Evolutionary conservation across 2,113 vertebrate species (phyloP).

Genomic region (Brachypodius melanocephalos): DNA sequence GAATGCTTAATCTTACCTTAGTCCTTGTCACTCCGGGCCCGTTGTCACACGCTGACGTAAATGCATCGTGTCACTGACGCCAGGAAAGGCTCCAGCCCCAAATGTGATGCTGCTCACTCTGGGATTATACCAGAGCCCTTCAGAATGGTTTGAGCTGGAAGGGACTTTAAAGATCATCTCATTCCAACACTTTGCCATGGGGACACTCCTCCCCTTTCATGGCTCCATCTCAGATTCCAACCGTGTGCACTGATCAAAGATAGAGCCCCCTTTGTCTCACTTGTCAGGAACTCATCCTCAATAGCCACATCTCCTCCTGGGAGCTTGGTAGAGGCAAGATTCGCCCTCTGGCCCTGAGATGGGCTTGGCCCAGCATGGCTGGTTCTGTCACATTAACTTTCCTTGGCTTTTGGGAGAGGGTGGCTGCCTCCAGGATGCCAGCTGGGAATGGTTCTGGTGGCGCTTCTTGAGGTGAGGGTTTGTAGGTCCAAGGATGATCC

Average conservation of each 20-base stretch:
- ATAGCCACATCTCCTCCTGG: not conserved
- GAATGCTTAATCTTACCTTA: not conserved
- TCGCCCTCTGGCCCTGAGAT: not conserved
- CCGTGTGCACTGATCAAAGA: fast-evolving
- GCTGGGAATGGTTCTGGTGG: not conserved
- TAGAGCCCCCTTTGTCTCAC: not conserved
- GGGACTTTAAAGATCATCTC: not conserved
- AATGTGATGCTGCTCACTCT: not conserved
- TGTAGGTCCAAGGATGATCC: not conserved
- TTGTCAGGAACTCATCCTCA: not conserved
- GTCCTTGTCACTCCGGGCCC: not conserved
- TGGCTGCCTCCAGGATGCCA: not conserved
- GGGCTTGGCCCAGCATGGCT: fast-evolving
- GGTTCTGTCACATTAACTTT: fast-evolving
- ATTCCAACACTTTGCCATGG: not conserved
- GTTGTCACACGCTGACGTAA: not conserved
- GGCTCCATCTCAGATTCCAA: not conserved
- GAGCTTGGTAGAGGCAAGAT: not conserved
- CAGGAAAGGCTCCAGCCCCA: not conserved
- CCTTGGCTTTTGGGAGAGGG: not conserved
- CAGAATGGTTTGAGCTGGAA: not conserved
- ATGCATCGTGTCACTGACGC: not conserved
- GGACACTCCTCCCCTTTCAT: fast-evolving
- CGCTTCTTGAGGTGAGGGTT: not conserved
- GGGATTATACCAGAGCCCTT: not conserved